phyloP scores from a whole-genome alignment of 2,113 vertebrate species.

The Dicentrarchus labrax region DNA sequence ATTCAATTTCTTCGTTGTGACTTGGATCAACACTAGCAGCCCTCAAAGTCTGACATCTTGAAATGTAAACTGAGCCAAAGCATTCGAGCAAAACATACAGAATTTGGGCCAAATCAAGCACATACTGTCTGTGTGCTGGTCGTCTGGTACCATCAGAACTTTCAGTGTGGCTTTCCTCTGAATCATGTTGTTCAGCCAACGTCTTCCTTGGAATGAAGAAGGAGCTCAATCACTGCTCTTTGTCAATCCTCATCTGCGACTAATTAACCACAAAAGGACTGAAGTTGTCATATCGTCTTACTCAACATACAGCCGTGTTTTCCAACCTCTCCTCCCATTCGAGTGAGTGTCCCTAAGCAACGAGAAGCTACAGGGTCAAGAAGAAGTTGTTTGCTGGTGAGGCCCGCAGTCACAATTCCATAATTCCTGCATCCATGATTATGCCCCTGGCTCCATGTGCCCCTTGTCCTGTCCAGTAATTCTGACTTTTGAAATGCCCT shows the following conservation, averaged over 20 bases:
- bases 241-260: not conserved
- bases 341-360: not conserved
- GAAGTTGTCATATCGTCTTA: not conserved
- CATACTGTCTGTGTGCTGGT: not conserved
- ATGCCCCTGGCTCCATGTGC: not conserved
- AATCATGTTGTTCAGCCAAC: conserved; percentile 5
- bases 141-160: not conserved
- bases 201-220: not conserved
- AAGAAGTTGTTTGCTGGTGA: not conserved
- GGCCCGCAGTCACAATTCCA: conserved; percentile 2
- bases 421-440: not conserved
- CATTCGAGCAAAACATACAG: not conserved
- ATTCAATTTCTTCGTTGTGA: not conserved
- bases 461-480: not conserved
- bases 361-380: not conserved
- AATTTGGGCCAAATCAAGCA: conserved; percentile 13
- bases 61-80: conserved; percentile 1
- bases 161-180: not conserved
- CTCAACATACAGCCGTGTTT: not conserved
- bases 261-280: not conserved
- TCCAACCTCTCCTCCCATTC: not conserved
- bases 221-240: not conserved
- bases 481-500: conserved; percentile 7
- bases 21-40: not conserved
- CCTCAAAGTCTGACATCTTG: not conserved